These are phyloP conservation scores for Pristionchus maxplancki DNA, from an alignment of 2,888 invertebrate genomes.

Conservation along the genomic window DNA sequence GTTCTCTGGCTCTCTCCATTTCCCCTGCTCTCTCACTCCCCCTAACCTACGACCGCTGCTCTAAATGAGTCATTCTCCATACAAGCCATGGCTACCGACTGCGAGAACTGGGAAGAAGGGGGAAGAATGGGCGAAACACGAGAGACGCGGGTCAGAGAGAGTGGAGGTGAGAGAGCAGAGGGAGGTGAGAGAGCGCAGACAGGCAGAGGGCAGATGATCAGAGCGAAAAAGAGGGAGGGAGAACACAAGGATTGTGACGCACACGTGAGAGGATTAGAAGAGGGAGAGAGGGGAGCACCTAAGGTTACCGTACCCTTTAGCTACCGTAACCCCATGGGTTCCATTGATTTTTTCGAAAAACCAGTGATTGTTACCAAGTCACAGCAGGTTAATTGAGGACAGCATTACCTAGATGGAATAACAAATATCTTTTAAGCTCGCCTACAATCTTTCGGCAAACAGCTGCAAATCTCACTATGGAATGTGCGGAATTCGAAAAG, in stretches of 20 bases:
- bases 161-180: not conserved
- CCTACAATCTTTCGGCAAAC: not conserved
- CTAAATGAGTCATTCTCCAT: constrained; percentile 1
- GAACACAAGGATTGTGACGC: not conserved
- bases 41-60: too few relatives aligned
- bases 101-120: not conserved
- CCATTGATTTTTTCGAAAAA: too few relatives aligned
- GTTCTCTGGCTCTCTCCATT: not conserved
- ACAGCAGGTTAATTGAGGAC: too few relatives aligned
- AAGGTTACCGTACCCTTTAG: not conserved
- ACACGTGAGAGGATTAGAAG: not conserved
- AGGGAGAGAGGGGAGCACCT: not conserved
- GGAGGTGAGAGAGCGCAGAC: not conserved
- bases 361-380: too few relatives aligned
- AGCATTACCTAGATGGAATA: too few relatives aligned
- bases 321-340: not conserved
- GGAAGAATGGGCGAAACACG: not conserved
- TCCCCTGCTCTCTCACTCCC: too few relatives aligned
- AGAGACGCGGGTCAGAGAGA: not conserved
- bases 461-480: not conserved
- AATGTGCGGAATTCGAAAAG: not conserved
- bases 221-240: not conserved
- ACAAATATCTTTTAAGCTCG: not conserved
- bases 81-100: not conserved
- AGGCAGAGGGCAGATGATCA: not conserved